Evolutionary conservation across 2,888 invertebrate genomes (phyloP), one percentile per base, ranked within the genome.

Genomic region (Sarcophaga caerulescens): DNA sequence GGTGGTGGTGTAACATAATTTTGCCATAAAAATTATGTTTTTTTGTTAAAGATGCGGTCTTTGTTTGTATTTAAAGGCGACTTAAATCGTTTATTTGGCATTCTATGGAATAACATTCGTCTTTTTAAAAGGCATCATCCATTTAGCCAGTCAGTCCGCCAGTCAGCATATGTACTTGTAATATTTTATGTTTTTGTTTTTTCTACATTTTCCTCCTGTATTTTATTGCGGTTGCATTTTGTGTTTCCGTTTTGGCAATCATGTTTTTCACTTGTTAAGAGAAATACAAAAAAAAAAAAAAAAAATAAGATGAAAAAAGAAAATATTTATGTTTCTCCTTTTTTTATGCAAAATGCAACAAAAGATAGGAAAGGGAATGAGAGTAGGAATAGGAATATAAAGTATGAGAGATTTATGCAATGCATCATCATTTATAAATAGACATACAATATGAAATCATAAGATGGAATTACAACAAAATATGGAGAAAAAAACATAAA

Each of bases 201-300:
- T 17, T 21, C 17, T 63, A n/a, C 2, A 57, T 52, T 19, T 63
- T 57, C 11, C 11, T 59, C 11, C 10, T 35, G 47, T 77, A 69
- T 69, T 47, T 47, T 78, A 81, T 75, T 86, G 86, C 69, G 81
- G 86, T 81, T 70, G 25, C 73, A 79, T 77, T 78, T 78, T 57
- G 68, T n/a, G 78, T 81, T 81, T 86, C 86, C 86, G 84, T 70
- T 86, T 86, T 86, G 86, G 86, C 86, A 86, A 74, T 83, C 84
- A 69, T 81, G 59, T 75, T 78, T 63, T 65, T 57, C 63, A 75
- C 60, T 65, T 84, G 75, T 75, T 79, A 35, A 84, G 79, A 73
- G 57, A 60, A 17, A 14, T 14, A 52, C 17, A 14, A 60, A 60
- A 60, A n/a, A 60, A 10, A 8, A n/a, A n/a, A n/a, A n/a, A n/a